Percentiles rank a stretch among this genome's conserved stretches.
Conservation (phyloP, 2,797 vertebrate genomes). For the Mus minutoides region DNA sequence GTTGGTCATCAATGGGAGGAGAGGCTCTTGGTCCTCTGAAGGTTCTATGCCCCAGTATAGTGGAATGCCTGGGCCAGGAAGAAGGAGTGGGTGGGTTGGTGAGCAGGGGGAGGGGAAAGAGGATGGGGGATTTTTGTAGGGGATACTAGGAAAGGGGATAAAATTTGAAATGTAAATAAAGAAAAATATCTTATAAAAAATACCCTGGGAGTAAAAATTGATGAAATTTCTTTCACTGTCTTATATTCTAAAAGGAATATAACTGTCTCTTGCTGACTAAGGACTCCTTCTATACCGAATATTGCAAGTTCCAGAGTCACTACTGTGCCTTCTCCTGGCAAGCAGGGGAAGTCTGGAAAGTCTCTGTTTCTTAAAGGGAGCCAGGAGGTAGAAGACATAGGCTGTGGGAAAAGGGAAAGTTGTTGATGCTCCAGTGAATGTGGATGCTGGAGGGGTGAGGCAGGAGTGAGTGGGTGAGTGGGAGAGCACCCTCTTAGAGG, state of each 20-base stretch:
- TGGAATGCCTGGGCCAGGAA: no score
- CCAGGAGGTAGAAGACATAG: background rate
- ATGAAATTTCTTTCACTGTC: background rate
- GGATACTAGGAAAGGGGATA: no score
- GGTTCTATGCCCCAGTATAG: no score
- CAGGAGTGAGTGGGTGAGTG: background rate
- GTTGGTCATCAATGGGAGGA: no score
- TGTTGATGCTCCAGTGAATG: background rate
- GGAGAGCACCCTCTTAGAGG: background rate
- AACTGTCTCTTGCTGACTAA: background rate
- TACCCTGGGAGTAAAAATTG: background rate
- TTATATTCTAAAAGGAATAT: background rate
- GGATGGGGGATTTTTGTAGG: no score
- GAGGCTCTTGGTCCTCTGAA: no score
- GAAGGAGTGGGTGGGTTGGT: no score
- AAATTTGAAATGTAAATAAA: no score
- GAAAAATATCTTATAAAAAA: background rate
- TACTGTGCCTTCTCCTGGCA: background rate
- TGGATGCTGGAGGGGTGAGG: background rate
- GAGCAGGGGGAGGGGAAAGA: no score
- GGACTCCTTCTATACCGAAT: background rate
- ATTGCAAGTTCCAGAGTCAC: accelerated
- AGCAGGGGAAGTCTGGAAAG: background rate
- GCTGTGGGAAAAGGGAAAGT: background rate
- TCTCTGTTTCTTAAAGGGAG: background rate